Percentiles rank a stretch among this genome's conserved stretches.
phyloP scores from a whole-genome alignment of 30 jellyfish, hydroid and myxozoan genomes.

The Aurelia aurita complex sp. Pacific region DNA sequence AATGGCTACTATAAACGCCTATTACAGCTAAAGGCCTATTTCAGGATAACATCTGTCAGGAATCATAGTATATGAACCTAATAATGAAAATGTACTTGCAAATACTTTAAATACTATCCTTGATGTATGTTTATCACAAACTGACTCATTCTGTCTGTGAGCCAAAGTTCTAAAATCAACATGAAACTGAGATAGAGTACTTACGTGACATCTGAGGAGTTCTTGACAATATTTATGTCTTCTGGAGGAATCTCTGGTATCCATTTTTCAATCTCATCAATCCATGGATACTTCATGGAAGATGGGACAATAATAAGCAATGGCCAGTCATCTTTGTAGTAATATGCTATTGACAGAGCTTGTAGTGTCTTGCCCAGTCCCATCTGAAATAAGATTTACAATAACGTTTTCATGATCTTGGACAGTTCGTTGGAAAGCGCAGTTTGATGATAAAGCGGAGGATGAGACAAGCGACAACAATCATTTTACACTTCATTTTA shows the following conservation, averaged over 20 bases:
- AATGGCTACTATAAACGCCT: no score
- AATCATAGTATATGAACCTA: no score
- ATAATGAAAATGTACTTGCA: background rate
- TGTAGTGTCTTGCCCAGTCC: constrained; percentile 94
- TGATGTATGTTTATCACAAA: background rate
- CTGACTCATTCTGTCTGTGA: background rate
- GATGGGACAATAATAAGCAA: constrained; percentile 83
- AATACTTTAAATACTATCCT: background rate
- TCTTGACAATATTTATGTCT: constrained; percentile 67
- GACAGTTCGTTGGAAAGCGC: no score
- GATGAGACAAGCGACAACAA: no score
- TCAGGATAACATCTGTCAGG: no score
- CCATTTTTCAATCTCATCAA: constrained; percentile 91
- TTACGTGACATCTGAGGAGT: constrained; percentile 67
- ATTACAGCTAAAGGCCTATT: no score
- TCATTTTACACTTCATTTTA: no score
- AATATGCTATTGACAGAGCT: constrained; percentile 82
- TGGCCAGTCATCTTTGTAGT: constrained; percentile 78
- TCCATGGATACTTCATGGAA: constrained; percentile 77
- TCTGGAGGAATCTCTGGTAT: constrained; percentile 85
- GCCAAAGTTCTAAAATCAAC: background rate
- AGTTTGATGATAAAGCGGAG: no score
- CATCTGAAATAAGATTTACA: constrained; percentile 53
- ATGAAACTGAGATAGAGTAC: background rate
- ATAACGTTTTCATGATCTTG: no score